Conservation (phyloP, 1,140 invertebrate genomes). For the Elysia chlorotica region DNA sequence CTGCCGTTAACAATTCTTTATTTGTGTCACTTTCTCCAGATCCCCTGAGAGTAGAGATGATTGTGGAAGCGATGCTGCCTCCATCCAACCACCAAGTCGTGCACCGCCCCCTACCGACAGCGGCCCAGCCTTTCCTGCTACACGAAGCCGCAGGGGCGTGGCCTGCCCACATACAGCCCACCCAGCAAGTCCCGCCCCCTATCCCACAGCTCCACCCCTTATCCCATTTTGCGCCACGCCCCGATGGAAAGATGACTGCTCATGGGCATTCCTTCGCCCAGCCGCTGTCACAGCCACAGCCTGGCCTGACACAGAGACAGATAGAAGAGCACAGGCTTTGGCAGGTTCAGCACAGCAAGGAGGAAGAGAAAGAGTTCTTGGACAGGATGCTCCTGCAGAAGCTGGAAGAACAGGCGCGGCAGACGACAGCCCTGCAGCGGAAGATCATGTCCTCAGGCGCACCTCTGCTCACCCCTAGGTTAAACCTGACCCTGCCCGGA, state of each 20-base stretch:
- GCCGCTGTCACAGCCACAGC: slow-evolving; percentile 22
- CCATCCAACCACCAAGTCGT: neutral
- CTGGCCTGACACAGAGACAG: slow-evolving; percentile 19
- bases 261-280: neutral
- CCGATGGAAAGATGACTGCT: neutral
- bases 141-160: neutral
- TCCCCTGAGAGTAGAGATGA: neutral
- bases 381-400: slow-evolving; percentile 1
- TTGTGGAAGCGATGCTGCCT: neutral
- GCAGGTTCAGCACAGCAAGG: too few species aligned
- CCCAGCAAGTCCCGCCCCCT: neutral
- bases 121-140: neutral
- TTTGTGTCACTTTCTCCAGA: too few species aligned
- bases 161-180: neutral
- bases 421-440: slow-evolving; percentile 33
- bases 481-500: neutral
- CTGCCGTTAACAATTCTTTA: too few species aligned
- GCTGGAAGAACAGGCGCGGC: slow-evolving; percentile 2
- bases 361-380: too few species aligned
- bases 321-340: slow-evolving; percentile 10
- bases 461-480: neutral
- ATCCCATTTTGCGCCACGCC: neutral
- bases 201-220: neutral
- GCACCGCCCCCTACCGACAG: neutral
- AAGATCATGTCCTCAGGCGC: slow-evolving; percentile 40